Base-by-base conservation (phyloP, 2,888 invertebrate genomes). In the Tetragnatha montana region DNA sequence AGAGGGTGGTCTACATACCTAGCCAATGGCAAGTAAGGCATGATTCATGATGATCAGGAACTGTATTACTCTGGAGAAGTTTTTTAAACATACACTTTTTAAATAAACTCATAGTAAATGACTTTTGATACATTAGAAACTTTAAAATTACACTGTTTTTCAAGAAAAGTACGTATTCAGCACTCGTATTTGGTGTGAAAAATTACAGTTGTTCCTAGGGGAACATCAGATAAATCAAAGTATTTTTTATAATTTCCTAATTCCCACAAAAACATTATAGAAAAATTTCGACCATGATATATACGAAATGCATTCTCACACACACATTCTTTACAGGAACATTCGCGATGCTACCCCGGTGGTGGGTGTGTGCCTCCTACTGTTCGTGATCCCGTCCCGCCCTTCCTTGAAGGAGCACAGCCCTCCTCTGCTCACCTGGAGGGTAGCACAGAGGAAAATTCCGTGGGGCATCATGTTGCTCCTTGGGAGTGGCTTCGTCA, bases 401-500 rank as follows among this genome's bases (percentile, higher is more conserved):
- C 95, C 96, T 82, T 96, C 96, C 92, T 70, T 80, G 14, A 70
- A 82, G 6, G 81, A 94, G 94, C 93, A 96, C 0, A 95, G 96
- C 0, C 95, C 96, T 0, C 95, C 96, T 0, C 94, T 97, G 47
- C 95, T 97, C 81, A 96, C 96, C 12, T 98, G 98, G 98, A 96
- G 96, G 91, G 96, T 96, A 75, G 95, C 97, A 47, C 96, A 97
- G 93, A 95, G 96, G 87, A 97, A 97, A 93, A 95, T 97, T 92
- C 97, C 98, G 6, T 98, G 98, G 98, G 97, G 97, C 76, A 95
- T 98, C 6, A 95, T 98, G 21, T 95, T 98, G 92, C 95, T 98
- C 81, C 95, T 98, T 81, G 97, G 96, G 95, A 98, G 98, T 60
- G 98, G 98, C 0, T 98, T 98, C 93, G 98, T 98, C 0, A 95